Percentiles rank a stretch among this genome's conserved stretches.
Evolutionary conservation across 2,113 vertebrate species (phyloP).

Genomic region (Plotosus lineatus): DNA sequence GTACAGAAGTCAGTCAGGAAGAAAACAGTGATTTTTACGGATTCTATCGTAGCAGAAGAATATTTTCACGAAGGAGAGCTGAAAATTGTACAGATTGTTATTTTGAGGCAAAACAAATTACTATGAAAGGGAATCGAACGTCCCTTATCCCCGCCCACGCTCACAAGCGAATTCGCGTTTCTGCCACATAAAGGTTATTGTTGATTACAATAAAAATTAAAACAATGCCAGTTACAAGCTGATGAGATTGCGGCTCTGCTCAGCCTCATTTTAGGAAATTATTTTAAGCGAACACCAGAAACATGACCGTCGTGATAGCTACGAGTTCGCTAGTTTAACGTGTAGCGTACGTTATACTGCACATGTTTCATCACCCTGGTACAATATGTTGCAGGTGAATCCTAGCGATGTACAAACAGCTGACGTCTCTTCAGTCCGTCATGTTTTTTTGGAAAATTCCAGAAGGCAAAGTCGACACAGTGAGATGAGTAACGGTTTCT

Average conservation of each 20-base stretch:
- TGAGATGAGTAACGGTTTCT: not conserved
- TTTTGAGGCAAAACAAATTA: not conserved
- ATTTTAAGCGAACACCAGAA: not conserved
- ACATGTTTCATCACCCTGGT: no score
- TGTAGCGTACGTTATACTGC: not conserved
- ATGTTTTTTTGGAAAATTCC: not conserved
- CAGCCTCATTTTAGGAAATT: not conserved
- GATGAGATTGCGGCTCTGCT: not conserved
- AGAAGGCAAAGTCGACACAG: not conserved
- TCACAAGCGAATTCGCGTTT: not conserved
- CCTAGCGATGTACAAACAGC: not conserved
- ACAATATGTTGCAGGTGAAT: not conserved
- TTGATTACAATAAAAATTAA: rapidly evolving
- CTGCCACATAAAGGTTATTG: not conserved
- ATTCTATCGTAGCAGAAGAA: not conserved
- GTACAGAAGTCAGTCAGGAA: no score
- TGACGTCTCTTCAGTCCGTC: not conserved
- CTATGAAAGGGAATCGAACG: not conserved
- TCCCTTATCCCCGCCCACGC: no score
- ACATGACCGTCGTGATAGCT: not conserved
- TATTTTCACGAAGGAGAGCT: no score
- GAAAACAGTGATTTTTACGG: no score
- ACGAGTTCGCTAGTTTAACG: not conserved
- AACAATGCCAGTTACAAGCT: not conserved
- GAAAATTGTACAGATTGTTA: not conserved